Evolutionary conservation across 2,113 vertebrate species (phyloP), one percentile per base, ranked within the genome.

Genomic region (Cyphomyrus plagiostoma): DNA sequence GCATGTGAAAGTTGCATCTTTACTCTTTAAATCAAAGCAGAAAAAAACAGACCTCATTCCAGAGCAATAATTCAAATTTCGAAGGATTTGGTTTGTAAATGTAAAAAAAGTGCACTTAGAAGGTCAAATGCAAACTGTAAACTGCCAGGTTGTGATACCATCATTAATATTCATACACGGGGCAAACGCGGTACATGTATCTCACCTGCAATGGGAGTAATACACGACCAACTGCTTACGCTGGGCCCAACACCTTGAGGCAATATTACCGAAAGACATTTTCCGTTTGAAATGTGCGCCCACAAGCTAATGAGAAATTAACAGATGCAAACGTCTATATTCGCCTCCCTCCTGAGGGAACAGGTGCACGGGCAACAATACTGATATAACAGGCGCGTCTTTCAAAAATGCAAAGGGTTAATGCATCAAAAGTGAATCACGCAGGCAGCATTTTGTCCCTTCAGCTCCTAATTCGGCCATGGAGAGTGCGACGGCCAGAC

Each of bases 271-370:
- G 42, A 70, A 83, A 53, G 82, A 88, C 89, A 66, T 83, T 89
- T 77, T 85, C 90, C 90, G 89, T 91, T 92, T 89, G 88, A 89
- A 92, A 91, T 91, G 91, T 91, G 93, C 93, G 92, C 90, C 92
- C 89, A 93, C 93, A 91, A 90, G 91, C 92, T 94, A 95, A 96
- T 96, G 95, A 95, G 96, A 96, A 96, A 95, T 94, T 93, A 96
- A 95, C 95, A 96, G 94, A 95, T 95, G 95, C 93, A 93, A 94
- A 92, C 95, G 94, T 95, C 94, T 95, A 93, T 92, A 93, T 94
- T 92, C 90, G 89, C 90, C 91, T 93, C 89, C 91, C 90, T 91
- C 50, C 89, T 50, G 15, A 94, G 89, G 90, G 92, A 94, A 94
- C 96, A 96, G 96, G 95, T 96, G 96, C 95, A 94, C 91, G n/a